Evolutionary conservation across 1,140 invertebrate genomes (phyloP).

Genomic region (Drosophila obscura): DNA sequence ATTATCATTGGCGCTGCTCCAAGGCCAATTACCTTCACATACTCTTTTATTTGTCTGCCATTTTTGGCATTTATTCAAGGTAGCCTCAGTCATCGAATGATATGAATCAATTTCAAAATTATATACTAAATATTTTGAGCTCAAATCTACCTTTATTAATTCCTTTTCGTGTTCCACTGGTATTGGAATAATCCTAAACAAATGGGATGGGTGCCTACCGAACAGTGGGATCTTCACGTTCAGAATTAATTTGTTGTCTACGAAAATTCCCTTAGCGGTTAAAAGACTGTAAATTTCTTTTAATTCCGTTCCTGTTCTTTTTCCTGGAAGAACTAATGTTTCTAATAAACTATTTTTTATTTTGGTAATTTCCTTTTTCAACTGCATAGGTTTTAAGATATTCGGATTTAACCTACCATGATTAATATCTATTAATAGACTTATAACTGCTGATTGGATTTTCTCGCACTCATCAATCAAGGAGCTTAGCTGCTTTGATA

Average conservation of each 20-base stretch:
- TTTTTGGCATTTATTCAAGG: no score
- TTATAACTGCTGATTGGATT: slow-evolving; percentile 1
- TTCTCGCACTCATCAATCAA: no score
- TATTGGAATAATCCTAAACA: slow-evolving; percentile 7
- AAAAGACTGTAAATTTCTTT: not conserved
- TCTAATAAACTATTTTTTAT: not conserved
- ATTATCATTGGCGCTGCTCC: slow-evolving; percentile 2
- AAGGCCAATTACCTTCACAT: not conserved
- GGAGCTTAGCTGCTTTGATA: not conserved
- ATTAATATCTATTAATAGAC: not conserved
- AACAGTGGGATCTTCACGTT: slow-evolving; percentile 6
- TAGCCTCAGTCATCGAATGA: not conserved
- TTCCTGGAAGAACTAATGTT: not conserved
- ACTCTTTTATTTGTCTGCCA: no score
- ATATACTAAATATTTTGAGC: not conserved
- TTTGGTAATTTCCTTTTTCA: not conserved
- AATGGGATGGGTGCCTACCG: slow-evolving; percentile 3
- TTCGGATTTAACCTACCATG: not conserved
- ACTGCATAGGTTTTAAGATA: not conserved
- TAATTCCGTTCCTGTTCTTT: not conserved
- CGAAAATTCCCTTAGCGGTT: not conserved
- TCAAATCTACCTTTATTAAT: not conserved
- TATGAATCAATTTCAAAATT: slow-evolving; percentile 1
- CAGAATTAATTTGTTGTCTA: not conserved
- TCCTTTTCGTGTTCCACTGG: not conserved